Conservation (phyloP, 2,888 invertebrate species). For the Perdita meconis region DNA sequence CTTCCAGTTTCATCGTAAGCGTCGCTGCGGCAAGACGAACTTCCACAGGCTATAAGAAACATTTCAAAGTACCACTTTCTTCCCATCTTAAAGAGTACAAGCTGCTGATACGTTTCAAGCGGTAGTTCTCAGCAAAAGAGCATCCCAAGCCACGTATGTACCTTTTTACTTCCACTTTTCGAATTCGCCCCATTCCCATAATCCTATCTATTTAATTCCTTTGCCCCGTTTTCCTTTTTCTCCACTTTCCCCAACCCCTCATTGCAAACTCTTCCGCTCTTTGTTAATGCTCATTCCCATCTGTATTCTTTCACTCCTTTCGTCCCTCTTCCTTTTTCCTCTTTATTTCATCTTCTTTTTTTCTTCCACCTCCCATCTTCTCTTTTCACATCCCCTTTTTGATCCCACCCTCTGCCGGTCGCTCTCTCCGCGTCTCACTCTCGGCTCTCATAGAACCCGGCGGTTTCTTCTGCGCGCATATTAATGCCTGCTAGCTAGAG, state of each 20-base stretch:
- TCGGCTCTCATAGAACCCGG: not conserved
- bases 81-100: not conserved
- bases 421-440: not conserved
- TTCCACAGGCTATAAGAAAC: not conserved
- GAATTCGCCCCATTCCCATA: not conserved
- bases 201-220: conserved; percentile 1
- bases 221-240: conserved; percentile 5
- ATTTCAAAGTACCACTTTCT: not conserved
- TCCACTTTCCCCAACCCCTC: not conserved
- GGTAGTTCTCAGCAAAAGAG: not conserved
- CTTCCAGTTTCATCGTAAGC: too few relatives aligned
- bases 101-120: not conserved
- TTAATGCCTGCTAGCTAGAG: conserved; percentile 32
- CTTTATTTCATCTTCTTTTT: not conserved
- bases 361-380: too few relatives aligned
- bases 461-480: conserved; percentile 24
- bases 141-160: not conserved
- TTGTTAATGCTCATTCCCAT: not conserved
- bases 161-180: not conserved
- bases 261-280: not conserved
- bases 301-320: not conserved
- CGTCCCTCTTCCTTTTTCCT: not conserved
- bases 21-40: not conserved
- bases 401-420: not conserved
- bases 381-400: conserved; percentile 14